Conservation (phyloP, 2,113 vertebrate species). For the Zonotrichia leucophrys region DNA sequence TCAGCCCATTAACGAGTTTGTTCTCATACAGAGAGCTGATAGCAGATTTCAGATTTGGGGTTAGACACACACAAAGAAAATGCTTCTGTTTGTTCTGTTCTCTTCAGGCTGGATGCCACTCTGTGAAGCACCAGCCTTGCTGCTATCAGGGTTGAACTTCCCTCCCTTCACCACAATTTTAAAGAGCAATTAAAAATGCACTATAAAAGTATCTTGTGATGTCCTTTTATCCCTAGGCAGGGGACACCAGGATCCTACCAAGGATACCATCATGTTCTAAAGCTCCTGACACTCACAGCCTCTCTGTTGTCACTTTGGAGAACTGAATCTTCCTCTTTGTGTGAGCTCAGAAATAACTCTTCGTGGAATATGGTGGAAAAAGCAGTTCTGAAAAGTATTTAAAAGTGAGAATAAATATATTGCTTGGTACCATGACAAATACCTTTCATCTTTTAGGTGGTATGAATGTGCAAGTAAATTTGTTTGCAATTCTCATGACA, state of each 20-base stretch:
- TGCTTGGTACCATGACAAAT: not conserved
- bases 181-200: not conserved
- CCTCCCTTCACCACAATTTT: not conserved
- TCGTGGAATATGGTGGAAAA: not conserved
- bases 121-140: not conserved
- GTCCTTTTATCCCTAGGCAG: not conserved
- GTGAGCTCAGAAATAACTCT: not conserved
- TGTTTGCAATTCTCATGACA: not conserved
- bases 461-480: not conserved
- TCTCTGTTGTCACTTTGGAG: not conserved
- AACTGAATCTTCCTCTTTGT: not conserved
- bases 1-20: not conserved
- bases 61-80: not conserved
- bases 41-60: not conserved
- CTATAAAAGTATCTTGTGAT: accelerated
- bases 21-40: not conserved
- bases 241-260: not conserved
- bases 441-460: not conserved
- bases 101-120: not conserved
- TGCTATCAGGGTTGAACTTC: not conserved
- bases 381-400: not conserved
- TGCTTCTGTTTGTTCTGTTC: not conserved
- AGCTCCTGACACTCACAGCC: not conserved
- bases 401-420: not conserved
- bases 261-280: not conserved